A percentile compares a stretch with the other conserved stretches of the same genome.
phyloP scores from a whole-genome alignment of 2,888 invertebrate species.

The Phragmatobia fuliginosa region DNA sequence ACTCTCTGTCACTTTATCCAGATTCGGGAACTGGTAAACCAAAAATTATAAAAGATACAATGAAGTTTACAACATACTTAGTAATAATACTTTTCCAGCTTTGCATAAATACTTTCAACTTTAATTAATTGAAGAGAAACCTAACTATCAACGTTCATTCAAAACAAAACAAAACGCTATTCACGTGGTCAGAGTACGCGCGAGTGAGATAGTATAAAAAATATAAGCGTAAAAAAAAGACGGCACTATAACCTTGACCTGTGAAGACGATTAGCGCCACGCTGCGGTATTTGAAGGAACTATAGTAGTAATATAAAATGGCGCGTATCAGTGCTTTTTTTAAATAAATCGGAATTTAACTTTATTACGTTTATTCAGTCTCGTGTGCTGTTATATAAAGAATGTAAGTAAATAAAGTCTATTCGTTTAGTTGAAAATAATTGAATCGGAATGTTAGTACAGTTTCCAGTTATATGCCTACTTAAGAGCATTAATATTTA shows the following conservation, averaged over 20 bases:
- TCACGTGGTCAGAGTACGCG: conserved; percentile 61
- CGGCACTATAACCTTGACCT: conserved; percentile 71
- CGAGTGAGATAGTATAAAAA: conserved; percentile 43
- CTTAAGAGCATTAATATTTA: too few relatives aligned
- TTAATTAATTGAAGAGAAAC: conserved; percentile 7
- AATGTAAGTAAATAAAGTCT: background rate
- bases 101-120: background rate
- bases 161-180: conserved; percentile 48
- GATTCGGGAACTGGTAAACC: too few relatives aligned
- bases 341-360: background rate
- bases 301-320: conserved; percentile 62
- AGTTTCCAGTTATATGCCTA: background rate
- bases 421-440: background rate
- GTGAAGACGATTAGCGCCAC: conserved; percentile 65
- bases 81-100: too few relatives aligned
- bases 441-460: background rate
- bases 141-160: conserved; percentile 34
- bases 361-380: background rate
- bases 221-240: conserved; percentile 57
- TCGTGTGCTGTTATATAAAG: background rate
- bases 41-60: too few relatives aligned
- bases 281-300: conserved; percentile 49
- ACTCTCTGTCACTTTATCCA: too few relatives aligned
- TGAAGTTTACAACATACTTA: background rate
- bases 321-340: conserved; percentile 41